Evolutionary conservation across 2,888 invertebrate genomes (phyloP).

Genomic region (Pherbina coryleti): DNA sequence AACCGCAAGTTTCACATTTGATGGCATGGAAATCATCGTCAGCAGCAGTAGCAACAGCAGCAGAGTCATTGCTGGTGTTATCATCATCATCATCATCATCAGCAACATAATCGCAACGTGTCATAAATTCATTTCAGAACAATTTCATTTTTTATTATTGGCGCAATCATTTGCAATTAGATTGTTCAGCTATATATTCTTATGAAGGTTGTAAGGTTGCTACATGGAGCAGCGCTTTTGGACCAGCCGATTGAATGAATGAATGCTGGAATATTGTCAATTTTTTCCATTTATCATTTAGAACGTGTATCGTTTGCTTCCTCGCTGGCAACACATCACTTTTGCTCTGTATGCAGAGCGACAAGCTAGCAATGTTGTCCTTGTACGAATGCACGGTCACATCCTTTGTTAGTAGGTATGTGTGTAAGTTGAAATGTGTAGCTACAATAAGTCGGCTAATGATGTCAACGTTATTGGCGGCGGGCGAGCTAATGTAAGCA

Average conservation of each 20-base stretch:
- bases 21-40: no score
- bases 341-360: background rate
- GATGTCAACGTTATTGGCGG: background rate
- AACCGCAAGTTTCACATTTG: no score
- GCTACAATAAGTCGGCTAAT: background rate
- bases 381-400: no score
- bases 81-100: no score
- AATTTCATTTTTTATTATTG: constrained; percentile 24
- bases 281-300: constrained; percentile 40
- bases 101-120: no score
- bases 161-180: constrained; percentile 44
- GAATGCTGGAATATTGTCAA: constrained; percentile 14
- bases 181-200: constrained; percentile 11
- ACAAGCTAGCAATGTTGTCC: no score
- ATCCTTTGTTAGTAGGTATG: background rate
- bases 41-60: no score
- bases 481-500: background rate
- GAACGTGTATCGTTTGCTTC: constrained; percentile 43
- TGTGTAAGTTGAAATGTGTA: background rate
- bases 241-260: background rate
- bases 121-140: constrained; percentile 2
- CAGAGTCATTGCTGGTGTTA: no score
- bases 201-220: background rate
- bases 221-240: background rate
- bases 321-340: background rate